phyloP scores from a whole-genome alignment of 2,797 vertebrate genomes.

The Coreius guichenoti region DNA sequence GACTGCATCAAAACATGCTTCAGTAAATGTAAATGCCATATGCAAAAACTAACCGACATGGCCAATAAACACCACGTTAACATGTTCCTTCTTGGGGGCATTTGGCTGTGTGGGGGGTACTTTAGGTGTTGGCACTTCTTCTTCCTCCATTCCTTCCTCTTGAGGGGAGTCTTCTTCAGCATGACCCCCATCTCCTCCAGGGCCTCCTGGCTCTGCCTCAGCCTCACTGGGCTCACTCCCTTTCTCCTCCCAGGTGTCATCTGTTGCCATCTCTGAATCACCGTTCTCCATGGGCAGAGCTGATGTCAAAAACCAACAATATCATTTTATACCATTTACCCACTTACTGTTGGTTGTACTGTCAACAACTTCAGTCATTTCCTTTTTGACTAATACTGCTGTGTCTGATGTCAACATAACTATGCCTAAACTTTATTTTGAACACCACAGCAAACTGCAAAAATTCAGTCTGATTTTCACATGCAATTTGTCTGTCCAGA shows the following conservation, averaged over 20 bases:
- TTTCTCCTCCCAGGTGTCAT: slow-evolving; percentile 97
- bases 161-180: slow-evolving; percentile 64
- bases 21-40: background rate
- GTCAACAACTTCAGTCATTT: background rate
- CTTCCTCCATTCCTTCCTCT: slow-evolving; percentile 85
- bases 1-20: background rate
- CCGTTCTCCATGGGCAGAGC: slow-evolving; percentile 88
- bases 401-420: slow-evolving; percentile 7
- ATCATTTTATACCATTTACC: background rate
- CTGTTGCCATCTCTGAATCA: slow-evolving; percentile 87
- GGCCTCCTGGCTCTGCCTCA: slow-evolving; percentile 86
- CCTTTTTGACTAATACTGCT: background rate
- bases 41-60: slow-evolving; percentile 90
- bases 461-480: background rate
- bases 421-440: background rate
- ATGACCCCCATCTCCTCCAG: slow-evolving; percentile 77
- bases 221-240: slow-evolving; percentile 87
- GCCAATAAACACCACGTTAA: slow-evolving; percentile 99
- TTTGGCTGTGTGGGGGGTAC: slow-evolving; percentile 84
- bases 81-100: slow-evolving; percentile 95
- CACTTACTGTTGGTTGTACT: background rate
- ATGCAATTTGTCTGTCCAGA: background rate
- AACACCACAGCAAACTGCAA: background rate
- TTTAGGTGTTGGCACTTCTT: slow-evolving; percentile 87
- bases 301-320: slow-evolving; percentile 59